Conservation (phyloP, 2,113 vertebrate genomes). For the Barbus barbus region DNA sequence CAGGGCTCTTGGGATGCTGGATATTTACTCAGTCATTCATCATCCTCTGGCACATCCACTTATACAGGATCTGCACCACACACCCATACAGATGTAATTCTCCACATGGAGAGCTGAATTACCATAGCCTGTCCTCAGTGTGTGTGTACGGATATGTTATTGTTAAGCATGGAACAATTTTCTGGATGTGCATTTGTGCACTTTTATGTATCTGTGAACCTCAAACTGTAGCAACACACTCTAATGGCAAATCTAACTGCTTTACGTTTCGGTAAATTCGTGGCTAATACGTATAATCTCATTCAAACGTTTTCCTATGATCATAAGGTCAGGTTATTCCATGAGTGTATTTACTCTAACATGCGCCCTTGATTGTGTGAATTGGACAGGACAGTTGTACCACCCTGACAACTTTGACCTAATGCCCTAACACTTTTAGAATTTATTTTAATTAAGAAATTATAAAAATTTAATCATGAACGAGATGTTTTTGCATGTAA, state of each 20-base stretch:
- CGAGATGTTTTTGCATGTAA: no score
- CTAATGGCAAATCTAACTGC: not conserved
- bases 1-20: conserved; percentile 68
- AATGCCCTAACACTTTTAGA: no score
- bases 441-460: no score
- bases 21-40: conserved; percentile 72
- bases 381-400: no score
- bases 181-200: not conserved
- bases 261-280: not conserved
- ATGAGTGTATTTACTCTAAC: not conserved
- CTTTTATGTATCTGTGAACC: conserved; percentile 23
- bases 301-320: not conserved
- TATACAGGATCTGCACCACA: conserved; percentile 55
- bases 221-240: not conserved
- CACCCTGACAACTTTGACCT: no score
- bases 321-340: not conserved
- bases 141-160: conserved; percentile 2
- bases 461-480: no score
- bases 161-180: conserved; percentile 6
- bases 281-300: not conserved
- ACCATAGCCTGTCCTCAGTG: conserved; percentile 30
- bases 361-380: not conserved
- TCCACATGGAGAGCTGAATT: conserved; percentile 57
- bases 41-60: conserved; percentile 69
- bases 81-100: conserved; percentile 68